Base-by-base conservation (phyloP, 2,797 vertebrate species). In the Neosilurus hyrtlii region DNA sequence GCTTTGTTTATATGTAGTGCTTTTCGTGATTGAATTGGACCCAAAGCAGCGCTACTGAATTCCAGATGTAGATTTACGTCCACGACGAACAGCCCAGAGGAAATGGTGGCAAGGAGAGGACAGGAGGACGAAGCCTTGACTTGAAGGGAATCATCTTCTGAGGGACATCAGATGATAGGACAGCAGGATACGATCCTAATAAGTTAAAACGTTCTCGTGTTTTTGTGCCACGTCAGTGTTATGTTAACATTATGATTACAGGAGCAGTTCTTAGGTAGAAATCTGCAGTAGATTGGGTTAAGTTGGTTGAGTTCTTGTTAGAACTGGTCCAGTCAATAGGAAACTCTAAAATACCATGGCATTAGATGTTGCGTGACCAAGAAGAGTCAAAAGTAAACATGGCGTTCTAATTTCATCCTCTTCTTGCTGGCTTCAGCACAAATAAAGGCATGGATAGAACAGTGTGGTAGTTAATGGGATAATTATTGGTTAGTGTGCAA, bases 401-500 rank as follows among this genome's bases (percentile, higher is more conserved):
- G 2, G 72, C 12, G 6, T 76, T 11, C 18, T 61, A 43, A 76
- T 43, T 76, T n/a, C 18, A 24, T 12, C 6, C 11, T 61, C 1
- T 16, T 43, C 3, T 37, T 76, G 56, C 56, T 24, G 5, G 57
- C 56, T 9, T 76, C 73, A 76, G 73, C 56, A 61, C 30, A 76
- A 61, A 61, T n/a, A 1, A 61, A 76, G 73, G 56, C 37, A 3
- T 43, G n/a, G 56, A n/a, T n/a, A 20, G 11, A 43, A 61, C 11
- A 8, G 30, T 15, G 30, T 61, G 56, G 54, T 35, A 76, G 30
- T 61, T 61, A 61, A 76, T 61, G 56, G 56, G 20, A 15, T 76
- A 76, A 76, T 76, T 76, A 61, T 20, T n/a, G 56, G 73, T 76
- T 76, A 76, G 56, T 61, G 56, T 73, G 52, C 51, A 56, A 56